Conservation (phyloP, 1,140 invertebrate genomes). For the Pseudachorutes palmiensis region DNA sequence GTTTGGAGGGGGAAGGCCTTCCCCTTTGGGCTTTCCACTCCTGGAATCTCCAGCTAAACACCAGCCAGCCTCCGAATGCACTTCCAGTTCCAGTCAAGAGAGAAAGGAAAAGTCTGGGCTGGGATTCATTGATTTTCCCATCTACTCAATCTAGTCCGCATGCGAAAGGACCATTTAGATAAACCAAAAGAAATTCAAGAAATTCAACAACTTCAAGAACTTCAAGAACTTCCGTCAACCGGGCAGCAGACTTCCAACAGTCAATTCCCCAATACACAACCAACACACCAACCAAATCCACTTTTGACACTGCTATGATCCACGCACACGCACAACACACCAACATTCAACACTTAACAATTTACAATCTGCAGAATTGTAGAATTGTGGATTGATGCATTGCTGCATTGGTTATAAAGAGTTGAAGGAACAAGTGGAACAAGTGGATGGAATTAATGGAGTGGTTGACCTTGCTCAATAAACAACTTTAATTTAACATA, state of each 20-base stretch:
- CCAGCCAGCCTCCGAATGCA: not conserved
- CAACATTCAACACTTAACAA: too few species aligned
- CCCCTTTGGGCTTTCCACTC: not conserved
- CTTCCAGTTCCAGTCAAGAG: not conserved
- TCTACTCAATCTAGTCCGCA: constrained; percentile 26
- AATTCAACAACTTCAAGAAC: too few species aligned
- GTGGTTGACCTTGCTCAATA: too few species aligned
- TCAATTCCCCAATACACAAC: not conserved
- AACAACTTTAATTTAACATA: too few species aligned
- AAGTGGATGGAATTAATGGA: too few species aligned
- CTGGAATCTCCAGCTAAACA: not conserved
- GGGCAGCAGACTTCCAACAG: not conserved
- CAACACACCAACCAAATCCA: too few species aligned
- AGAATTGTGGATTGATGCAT: too few species aligned
- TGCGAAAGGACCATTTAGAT: constrained; percentile 38
- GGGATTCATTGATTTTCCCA: constrained; percentile 36
- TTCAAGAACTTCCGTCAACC: not conserved
- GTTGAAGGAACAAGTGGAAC: too few species aligned
- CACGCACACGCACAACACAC: too few species aligned
- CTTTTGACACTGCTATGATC: too few species aligned
- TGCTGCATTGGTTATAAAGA: too few species aligned
- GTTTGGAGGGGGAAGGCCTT: not conserved
- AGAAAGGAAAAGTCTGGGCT: not conserved
- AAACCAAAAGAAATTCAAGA: constrained; percentile 1
- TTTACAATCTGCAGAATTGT: too few species aligned